Evolutionary conservation across 2,888 invertebrate genomes (phyloP).

Genomic region (Beris morrisii): DNA sequence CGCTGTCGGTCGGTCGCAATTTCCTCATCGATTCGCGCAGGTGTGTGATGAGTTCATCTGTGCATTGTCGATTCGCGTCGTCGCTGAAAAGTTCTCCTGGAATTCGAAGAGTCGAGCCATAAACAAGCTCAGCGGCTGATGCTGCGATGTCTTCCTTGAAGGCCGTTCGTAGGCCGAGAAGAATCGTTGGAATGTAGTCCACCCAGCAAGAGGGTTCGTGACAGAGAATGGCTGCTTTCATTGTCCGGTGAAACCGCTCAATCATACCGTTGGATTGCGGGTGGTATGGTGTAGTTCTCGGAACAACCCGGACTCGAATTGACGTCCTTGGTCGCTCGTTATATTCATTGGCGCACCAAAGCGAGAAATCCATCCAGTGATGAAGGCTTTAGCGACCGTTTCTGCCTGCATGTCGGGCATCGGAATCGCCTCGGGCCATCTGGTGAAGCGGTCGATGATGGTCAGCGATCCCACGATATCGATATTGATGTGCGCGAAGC

Average conservation of each 20-base stretch:
- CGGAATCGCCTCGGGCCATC: too few species aligned
- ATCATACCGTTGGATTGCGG: background rate
- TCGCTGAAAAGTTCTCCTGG: constrained; percentile 3
- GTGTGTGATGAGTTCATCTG: background rate
- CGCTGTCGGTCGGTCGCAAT: background rate
- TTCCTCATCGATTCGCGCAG: background rate
- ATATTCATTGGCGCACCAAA: background rate
- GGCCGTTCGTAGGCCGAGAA: background rate
- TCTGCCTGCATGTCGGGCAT: too few species aligned
- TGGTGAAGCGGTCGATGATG: too few species aligned
- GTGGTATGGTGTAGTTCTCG: background rate
- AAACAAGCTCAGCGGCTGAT: background rate
- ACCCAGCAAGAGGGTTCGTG: background rate
- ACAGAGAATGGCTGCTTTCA: background rate
- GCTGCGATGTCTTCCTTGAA: constrained; percentile 2
- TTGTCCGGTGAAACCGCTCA: background rate
- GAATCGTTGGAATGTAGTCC: background rate
- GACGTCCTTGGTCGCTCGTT: constrained; percentile 2
- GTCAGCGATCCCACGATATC: background rate
- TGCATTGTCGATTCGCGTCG: background rate
- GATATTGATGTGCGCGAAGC: background rate
- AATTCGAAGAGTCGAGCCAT: background rate
- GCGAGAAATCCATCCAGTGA: background rate
- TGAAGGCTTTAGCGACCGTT: background rate
- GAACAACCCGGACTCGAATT: background rate